These are phyloP conservation scores for Parnassius orleans DNA, from an alignment of 2,888 invertebrate species.

Conservation along the genomic window DNA sequence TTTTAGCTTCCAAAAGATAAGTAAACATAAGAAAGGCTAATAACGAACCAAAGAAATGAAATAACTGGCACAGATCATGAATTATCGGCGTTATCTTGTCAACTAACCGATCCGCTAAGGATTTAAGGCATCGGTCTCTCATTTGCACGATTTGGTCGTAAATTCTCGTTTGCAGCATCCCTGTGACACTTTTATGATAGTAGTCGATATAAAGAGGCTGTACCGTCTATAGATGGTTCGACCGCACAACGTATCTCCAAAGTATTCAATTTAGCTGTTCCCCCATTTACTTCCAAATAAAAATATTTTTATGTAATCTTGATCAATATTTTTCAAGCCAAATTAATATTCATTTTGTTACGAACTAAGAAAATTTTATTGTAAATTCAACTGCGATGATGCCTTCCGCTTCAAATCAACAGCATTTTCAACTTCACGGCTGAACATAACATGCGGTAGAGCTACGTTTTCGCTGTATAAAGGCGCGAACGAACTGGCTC, in stretches of 20 bases:
- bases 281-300: slow-evolving; percentile 15
- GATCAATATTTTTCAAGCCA: not conserved
- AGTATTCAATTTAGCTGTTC: slow-evolving; percentile 30
- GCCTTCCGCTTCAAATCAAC: too few relatives aligned
- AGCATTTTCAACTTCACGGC: too few relatives aligned
- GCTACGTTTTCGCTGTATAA: too few relatives aligned
- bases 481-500: too few relatives aligned
- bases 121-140: slow-evolving; percentile 66
- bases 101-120: slow-evolving; percentile 55
- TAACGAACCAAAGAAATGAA: slow-evolving; percentile 30
- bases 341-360: too few relatives aligned
- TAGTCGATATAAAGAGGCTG: slow-evolving; percentile 34
- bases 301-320: slow-evolving; percentile 17
- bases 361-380: too few relatives aligned
- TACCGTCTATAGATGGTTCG: slow-evolving; percentile 32
- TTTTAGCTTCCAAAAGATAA: slow-evolving; percentile 19
- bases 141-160: slow-evolving; percentile 70
- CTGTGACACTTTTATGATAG: slow-evolving; percentile 75
- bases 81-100: slow-evolving; percentile 63
- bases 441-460: too few relatives aligned
- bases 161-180: slow-evolving; percentile 73
- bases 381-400: too few relatives aligned
- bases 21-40: slow-evolving; percentile 31
- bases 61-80: slow-evolving; percentile 45
- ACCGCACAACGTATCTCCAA: slow-evolving; percentile 28